Conservation (phyloP, 2,888 invertebrate species). For the Agriopis leucophaearia region DNA sequence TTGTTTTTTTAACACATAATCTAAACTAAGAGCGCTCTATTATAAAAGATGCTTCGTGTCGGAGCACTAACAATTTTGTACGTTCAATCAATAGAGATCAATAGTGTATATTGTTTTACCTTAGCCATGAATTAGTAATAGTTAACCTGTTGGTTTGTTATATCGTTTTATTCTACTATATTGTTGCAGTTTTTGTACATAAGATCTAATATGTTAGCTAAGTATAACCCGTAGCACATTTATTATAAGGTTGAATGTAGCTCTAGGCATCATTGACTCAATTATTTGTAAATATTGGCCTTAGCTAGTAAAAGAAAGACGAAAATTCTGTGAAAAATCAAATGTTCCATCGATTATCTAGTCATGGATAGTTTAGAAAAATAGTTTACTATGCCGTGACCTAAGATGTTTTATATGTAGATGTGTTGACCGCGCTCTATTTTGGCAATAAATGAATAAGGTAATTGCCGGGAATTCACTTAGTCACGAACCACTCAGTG, state of each 20-base stretch:
- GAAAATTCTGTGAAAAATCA: slow-evolving; percentile 3
- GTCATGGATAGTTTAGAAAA: slow-evolving; percentile 64
- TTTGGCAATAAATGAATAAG: neutral
- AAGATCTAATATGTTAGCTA: slow-evolving; percentile 39
- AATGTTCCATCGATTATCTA: slow-evolving; percentile 63
- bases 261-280: slow-evolving; percentile 13
- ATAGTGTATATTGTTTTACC: too few relatives aligned
- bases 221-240: slow-evolving; percentile 11
- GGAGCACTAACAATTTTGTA: too few relatives aligned
- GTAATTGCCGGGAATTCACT: too few relatives aligned
- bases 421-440: neutral
- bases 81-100: too few relatives aligned
- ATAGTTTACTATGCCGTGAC: neutral
- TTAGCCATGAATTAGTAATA: too few relatives aligned
- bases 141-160: slow-evolving; percentile 13
- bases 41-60: too few relatives aligned
- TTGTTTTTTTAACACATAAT: too few relatives aligned
- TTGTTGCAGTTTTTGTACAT: slow-evolving; percentile 47
- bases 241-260: slow-evolving; percentile 5
- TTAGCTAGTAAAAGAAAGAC: slow-evolving; percentile 13
- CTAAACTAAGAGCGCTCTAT: too few relatives aligned
- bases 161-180: slow-evolving; percentile 19
- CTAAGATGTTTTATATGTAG: neutral
- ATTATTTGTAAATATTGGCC: slow-evolving; percentile 24
- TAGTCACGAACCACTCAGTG: too few relatives aligned